Evolutionary conservation across 2,888 invertebrate genomes (phyloP), one percentile per base, ranked within the genome.

Genomic region (Drosophila niveifrons): DNA sequence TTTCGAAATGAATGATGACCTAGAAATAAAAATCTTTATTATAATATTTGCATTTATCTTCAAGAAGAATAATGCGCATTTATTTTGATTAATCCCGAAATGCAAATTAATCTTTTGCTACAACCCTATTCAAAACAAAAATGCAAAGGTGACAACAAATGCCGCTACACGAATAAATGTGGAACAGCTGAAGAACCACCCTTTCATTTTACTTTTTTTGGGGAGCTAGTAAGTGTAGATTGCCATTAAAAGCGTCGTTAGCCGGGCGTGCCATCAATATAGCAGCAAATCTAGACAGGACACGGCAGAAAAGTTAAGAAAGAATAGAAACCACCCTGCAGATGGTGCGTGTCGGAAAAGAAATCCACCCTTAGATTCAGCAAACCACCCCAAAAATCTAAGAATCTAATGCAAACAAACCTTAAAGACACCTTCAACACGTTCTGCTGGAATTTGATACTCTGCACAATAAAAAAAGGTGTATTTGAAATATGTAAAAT

Each of bases 241-340:
- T 47, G 70, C 59, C 70, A 73, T 68, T 66, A 64, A 81, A 82
- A 72, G 66, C 59, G 62, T 56, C 59, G 47, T 65, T 56, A 55
- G 73, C 56, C 80, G 75, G 86, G 83, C 65, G 78, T 66, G 70
- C 74, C 82, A 63, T 77, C 77, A 80, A 88, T 85, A 82, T 82
- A 80, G 55, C 48, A 46, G 51, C 48, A 74, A 80, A 67, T 78
- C 82, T 52, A 78, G 51, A 64, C 69, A 56, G 43, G 43, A 63
- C 59, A 75, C 52, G 72, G 67, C 39, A 48, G 57, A 47, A 53
- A 34, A 31, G 58, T 17, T 44, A 57, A 66, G 58, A 68, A 72
- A 68, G 23, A 51, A 64, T 51, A 61, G 43, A 70, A 84, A 83
- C 66, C 84, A 83, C 66, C 81, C 84, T 72, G 44, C 36, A 29